Percentiles rank a stretch among this genome's conserved stretches.
Evolutionary conservation across 64 coral and sea anemone genomes (phyloP).

Genomic region (Catalaphyllia jardinei): DNA sequence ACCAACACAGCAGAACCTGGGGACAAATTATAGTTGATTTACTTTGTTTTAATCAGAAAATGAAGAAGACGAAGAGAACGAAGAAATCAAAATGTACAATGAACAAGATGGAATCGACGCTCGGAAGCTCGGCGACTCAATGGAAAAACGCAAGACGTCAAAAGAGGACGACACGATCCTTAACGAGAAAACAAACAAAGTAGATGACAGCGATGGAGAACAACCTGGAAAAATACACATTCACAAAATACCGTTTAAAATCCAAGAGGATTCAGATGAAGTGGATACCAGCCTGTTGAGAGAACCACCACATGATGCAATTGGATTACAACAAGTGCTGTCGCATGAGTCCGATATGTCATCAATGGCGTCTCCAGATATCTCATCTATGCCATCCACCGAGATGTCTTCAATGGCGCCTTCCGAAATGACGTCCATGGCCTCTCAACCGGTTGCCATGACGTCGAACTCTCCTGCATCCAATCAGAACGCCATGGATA

Average conservation of each 20-base stretch:
- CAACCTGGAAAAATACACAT: neutral
- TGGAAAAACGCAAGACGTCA: slow-evolving; percentile 21
- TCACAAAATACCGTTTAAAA: slow-evolving; percentile 12
- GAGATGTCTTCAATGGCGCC: no score
- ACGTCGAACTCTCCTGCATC: neutral
- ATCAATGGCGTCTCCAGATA: neutral
- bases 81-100: slow-evolving; percentile 18
- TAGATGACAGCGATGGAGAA: neutral
- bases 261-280: slow-evolving; percentile 16
- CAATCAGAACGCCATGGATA: slow-evolving; percentile 12
- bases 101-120: slow-evolving; percentile 14
- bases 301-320: neutral
- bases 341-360: neutral
- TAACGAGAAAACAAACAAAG: neutral
- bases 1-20: neutral
- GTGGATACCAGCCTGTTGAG: neutral
- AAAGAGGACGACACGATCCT: neutral
- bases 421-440: neutral
- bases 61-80: slow-evolving; percentile 8
- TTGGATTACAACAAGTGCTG: neutral
- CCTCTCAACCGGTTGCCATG: neutral
- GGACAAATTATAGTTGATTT: neutral
- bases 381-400: no score
- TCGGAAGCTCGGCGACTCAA: neutral
- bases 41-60: neutral